Evolutionary conservation across 92 coral and sea anemone species (phyloP).

Genomic region (Siderastrea radians): DNA sequence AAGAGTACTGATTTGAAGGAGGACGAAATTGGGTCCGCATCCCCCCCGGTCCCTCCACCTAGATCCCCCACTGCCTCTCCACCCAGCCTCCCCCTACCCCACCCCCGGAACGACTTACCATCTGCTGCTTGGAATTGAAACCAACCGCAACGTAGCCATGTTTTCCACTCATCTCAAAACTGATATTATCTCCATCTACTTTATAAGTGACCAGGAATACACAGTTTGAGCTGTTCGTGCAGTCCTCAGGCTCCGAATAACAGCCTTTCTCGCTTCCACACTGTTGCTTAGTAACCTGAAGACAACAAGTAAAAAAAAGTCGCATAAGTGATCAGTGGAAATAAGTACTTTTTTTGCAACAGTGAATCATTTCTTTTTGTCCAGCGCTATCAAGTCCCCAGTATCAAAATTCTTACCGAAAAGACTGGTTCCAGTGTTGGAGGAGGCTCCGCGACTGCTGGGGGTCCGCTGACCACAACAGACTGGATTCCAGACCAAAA

Average conservation of each 20-base stretch:
- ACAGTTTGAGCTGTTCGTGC: conserved; percentile 72
- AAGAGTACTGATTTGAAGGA: too few species aligned
- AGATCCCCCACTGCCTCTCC: too few species aligned
- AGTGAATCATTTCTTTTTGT: neutral
- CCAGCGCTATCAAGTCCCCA: too few species aligned
- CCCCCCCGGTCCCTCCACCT: too few species aligned
- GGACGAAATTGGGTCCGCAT: too few species aligned
- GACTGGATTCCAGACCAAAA: conserved; percentile 59
- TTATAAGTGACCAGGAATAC: conserved; percentile 73
- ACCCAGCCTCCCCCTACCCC: too few species aligned
- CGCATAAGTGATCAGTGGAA: neutral
- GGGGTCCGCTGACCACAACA: conserved; percentile 32
- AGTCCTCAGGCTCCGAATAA: conserved; percentile 82
- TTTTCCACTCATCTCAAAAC: conserved; percentile 79
- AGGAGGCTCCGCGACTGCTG: conserved; percentile 17
- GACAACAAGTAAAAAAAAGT: neutral
- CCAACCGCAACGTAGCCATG: conserved; percentile 78
- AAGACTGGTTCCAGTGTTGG: conserved; percentile 48
- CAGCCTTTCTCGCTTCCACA: conserved; percentile 75
- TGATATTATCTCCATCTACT: conserved; percentile 50
- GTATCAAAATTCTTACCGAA: conserved; percentile 17
- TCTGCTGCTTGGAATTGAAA: conserved; percentile 70
- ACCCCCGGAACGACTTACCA: conserved; percentile 52
- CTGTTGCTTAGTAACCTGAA: conserved; percentile 67
- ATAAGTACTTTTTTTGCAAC: neutral